These are phyloP conservation scores for Oncorhynchus kisutch DNA, from an alignment of 2,113 vertebrate genomes.

Conservation along the genomic window DNA sequence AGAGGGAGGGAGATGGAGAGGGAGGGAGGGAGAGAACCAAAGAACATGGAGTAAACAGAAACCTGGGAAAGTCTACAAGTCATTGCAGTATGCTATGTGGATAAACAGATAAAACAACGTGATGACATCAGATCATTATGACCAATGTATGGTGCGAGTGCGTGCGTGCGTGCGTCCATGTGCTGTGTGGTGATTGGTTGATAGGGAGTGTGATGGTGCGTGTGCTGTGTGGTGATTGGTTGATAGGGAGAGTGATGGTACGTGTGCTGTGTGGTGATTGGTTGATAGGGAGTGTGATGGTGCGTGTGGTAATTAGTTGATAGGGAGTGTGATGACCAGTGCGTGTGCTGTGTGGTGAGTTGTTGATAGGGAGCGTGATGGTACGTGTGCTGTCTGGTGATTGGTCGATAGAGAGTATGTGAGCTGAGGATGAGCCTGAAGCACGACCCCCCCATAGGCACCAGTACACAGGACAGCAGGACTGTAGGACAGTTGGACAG, in stretches of 20 bases:
- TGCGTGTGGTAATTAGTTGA: neutral
- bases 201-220: neutral
- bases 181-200: neutral
- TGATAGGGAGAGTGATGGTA: neutral
- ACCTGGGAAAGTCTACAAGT: conserved; percentile 7
- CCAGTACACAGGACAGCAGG: too few relatives aligned
- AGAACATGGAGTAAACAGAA: conserved; percentile 37
- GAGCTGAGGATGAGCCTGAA: too few relatives aligned
- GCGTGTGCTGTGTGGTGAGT: too few relatives aligned
- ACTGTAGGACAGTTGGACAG: fast-evolving
- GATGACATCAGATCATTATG: conserved; percentile 22
- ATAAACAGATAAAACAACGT: conserved; percentile 26
- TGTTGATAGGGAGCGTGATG: neutral
- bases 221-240: neutral
- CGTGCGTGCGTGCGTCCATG: too few relatives aligned
- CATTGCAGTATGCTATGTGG: neutral
- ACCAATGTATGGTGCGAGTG: too few relatives aligned
- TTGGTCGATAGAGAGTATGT: neutral
- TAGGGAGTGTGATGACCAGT: neutral
- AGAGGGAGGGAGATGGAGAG: too few relatives aligned
- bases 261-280: neutral
- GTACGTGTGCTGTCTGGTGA: neutral
- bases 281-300: neutral
- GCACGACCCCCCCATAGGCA: too few relatives aligned
- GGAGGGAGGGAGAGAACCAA: too few relatives aligned